Percentiles rank a stretch among this genome's conserved stretches.
These are phyloP conservation scores for Blennius ocellaris DNA, from an alignment of 2,113 vertebrate species.

Conservation along the genomic window DNA sequence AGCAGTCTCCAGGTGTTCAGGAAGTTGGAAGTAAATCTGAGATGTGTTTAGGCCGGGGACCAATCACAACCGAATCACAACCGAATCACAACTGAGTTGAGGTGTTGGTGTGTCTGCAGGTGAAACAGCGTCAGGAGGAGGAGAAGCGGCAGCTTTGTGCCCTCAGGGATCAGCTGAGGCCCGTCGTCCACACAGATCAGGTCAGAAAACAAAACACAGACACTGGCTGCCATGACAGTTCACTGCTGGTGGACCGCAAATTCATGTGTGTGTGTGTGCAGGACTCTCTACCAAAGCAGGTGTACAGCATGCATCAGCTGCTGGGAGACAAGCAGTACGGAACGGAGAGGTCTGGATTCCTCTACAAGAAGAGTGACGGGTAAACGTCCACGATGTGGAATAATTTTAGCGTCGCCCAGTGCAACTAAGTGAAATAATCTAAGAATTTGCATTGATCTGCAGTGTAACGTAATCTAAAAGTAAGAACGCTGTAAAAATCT, in stretches of 20 bases:
- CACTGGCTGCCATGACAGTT: background rate
- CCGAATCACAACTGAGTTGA: too few species aligned
- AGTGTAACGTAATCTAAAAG: too few species aligned
- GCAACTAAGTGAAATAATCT: too few species aligned
- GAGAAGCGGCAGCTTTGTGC: constrained; percentile 68
- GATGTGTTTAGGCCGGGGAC: too few species aligned
- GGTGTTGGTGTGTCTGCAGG: constrained; percentile 48
- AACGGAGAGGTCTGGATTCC: constrained; percentile 66
- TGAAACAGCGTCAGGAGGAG: constrained; percentile 76
- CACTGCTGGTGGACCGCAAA: background rate
- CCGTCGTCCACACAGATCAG: constrained; percentile 66
- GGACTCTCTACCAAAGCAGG: constrained; percentile 66
- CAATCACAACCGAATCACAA: too few species aligned
- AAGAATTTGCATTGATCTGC: too few species aligned
- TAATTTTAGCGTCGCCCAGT: too few species aligned
- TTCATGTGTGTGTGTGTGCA: constrained; percentile 36
- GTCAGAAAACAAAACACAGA: constrained; percentile 38
- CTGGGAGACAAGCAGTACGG: constrained; percentile 76
- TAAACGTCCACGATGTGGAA: constrained; percentile 7
- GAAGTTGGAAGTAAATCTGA: too few species aligned
- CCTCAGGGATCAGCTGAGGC: constrained; percentile 74
- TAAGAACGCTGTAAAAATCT: too few species aligned
- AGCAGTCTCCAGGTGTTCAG: too few species aligned
- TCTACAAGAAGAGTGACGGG: constrained; percentile 79
- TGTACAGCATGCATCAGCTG: constrained; percentile 76